Base-by-base conservation (phyloP, 1,140 invertebrate genomes). In the Notospermus geniculatus region DNA sequence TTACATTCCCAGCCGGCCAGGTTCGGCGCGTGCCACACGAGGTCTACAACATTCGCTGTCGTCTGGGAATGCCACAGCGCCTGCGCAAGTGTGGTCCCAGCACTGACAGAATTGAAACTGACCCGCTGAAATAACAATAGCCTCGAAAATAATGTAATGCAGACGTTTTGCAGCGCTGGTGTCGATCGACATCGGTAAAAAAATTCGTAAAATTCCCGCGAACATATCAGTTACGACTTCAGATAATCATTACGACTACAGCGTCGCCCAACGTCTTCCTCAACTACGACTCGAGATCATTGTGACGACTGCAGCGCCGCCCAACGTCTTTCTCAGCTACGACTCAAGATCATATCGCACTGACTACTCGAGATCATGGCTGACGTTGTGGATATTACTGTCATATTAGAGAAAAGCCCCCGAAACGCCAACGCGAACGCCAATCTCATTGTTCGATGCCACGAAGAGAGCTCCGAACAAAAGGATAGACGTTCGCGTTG, bases 51-150 rank as follows among this genome's bases (percentile, higher is more conserved):
- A 70, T 91, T 88, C 1, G 87, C 85, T 0, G 90, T 93, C 69
- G 92, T 88, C 9, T 90, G 90, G 0, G 92, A 93, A 71, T 96
- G 92, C 94, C 94, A 97, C 0, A 97, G 81, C 5, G 92, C 89
- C 74, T 97, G 96, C 43, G 93, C 82, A 69, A 97, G 73, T 71
- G 89, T 87, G 77, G 92, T 86, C 0, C 93, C 93, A 0, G 94
- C 94, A 0, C 94, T 94, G 0, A 92, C 92, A 56, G n/a, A n/a
- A n/a, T 86, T 85, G 0, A 93, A 96, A 71, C 94, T 86, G 25
- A 97, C 90, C 11, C 61, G 25, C 67, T 69, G 43, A 4, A 45
- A 63, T 54, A 43, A 57, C 7, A n/a, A 27, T 25, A n/a, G 28
- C 11, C 9, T 28, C 17, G 54, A 27, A 27, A 55, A 9, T 55